These are phyloP conservation scores for Novumbra hubbsi DNA, from an alignment of 2,797 vertebrate genomes.

Conservation along the genomic window DNA sequence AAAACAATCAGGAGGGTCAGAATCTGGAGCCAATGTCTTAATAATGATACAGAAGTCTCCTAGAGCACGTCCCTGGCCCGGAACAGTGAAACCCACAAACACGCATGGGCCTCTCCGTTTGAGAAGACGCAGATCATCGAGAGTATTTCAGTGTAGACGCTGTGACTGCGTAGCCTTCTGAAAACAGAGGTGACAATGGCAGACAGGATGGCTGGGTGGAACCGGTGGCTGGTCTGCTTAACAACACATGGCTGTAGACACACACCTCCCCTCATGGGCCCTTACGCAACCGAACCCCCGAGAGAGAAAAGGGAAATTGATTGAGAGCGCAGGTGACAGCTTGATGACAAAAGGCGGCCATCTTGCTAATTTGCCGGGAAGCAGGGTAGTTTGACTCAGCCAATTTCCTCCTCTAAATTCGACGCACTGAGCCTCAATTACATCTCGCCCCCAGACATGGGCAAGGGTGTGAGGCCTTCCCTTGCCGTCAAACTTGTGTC, in stretches of 20 bases:
- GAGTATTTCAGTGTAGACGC: background rate
- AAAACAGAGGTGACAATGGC: background rate
- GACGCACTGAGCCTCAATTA: slow-evolving; percentile 36
- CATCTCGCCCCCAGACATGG: slow-evolving; percentile 24
- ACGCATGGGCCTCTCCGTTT: background rate
- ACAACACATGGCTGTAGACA: background rate
- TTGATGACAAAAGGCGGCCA: slow-evolving; percentile 27
- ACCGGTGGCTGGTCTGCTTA: background rate
- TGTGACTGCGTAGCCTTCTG: background rate
- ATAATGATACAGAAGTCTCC: too few relatives aligned
- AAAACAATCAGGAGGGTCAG: too few relatives aligned
- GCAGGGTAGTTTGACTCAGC: slow-evolving; percentile 29
- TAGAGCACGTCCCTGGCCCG: too few relatives aligned
- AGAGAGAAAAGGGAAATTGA: slow-evolving; percentile 2
- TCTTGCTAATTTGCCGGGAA: slow-evolving; percentile 21
- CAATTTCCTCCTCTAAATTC: slow-evolving; percentile 32
- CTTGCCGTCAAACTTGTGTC: slow-evolving; percentile 25
- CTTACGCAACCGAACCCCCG: background rate
- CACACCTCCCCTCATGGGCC: background rate
- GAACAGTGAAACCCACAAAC: background rate
- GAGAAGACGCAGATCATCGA: background rate
- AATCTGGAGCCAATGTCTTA: too few relatives aligned
- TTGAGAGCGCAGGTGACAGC: slow-evolving; percentile 22
- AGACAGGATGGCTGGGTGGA: background rate
- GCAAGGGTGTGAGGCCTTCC: slow-evolving; percentile 7